These are phyloP conservation scores for Erythrocercus mccallii DNA, from an alignment of 2,113 vertebrate genomes.

Conservation along the genomic window DNA sequence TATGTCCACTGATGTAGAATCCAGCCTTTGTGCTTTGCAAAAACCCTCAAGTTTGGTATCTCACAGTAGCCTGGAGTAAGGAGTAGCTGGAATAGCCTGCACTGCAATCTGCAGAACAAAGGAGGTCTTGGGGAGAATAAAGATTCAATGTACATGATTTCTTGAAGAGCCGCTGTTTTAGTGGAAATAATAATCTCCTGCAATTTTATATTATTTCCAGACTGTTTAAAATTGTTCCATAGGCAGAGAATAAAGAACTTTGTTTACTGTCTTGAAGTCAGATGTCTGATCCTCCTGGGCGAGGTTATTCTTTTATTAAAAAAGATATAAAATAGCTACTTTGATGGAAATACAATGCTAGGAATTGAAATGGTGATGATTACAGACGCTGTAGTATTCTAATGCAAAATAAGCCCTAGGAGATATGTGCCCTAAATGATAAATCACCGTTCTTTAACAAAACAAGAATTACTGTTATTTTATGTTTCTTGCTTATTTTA, in stretches of 20 bases:
- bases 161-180: conserved; percentile 1
- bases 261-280: conserved; percentile 40
- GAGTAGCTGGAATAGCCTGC: not conserved
- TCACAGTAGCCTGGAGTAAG: conserved; percentile 42
- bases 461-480: conserved; percentile 52
- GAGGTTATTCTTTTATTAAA: conserved; percentile 60
- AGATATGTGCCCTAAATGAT: conserved; percentile 45
- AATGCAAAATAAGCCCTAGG: conserved; percentile 51
- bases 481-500: conserved; percentile 51
- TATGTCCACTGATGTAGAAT: conserved; percentile 11
- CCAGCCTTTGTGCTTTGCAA: conserved; percentile 23
- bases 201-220: conserved; percentile 48
- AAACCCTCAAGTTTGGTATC: conserved; percentile 2
- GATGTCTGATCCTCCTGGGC: conserved; percentile 42
- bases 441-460: conserved; percentile 38
- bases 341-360: not conserved
- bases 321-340: conserved; percentile 36
- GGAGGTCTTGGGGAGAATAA: not conserved
- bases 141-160: not conserved
- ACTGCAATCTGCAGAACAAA: not conserved
- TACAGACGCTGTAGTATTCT: conserved; percentile 32
- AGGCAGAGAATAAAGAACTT: conserved; percentile 39
- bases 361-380: conserved; percentile 43
- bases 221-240: conserved; percentile 14
- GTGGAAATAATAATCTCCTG: conserved; percentile 27